These are phyloP conservation scores for Coracopsis vasa DNA, from an alignment of 2,113 vertebrate genomes.

Conservation along the genomic window DNA sequence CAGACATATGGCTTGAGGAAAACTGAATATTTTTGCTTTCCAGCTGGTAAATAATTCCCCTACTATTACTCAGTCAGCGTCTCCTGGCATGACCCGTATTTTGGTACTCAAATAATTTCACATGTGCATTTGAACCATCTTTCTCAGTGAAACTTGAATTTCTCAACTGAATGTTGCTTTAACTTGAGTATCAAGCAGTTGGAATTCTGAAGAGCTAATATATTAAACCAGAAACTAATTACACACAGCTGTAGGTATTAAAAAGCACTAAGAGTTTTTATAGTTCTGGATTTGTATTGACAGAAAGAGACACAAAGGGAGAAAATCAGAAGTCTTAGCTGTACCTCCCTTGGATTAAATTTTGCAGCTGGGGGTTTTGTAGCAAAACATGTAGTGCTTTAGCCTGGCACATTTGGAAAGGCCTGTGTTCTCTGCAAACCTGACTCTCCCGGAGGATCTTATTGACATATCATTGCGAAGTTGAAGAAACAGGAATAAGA, in stretches of 20 bases:
- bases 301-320: neutral
- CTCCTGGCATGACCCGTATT: neutral
- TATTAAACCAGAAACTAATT: conserved; percentile 35
- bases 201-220: neutral
- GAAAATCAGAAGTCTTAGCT: conserved; percentile 5
- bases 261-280: conserved; percentile 36
- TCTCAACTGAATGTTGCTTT: neutral
- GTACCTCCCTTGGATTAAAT: conserved; percentile 40
- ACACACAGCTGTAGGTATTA: conserved; percentile 14
- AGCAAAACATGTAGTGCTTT: neutral
- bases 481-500: conserved; percentile 37
- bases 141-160: neutral
- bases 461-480: neutral
- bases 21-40: neutral
- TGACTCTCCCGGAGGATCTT: conserved; percentile 17
- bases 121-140: neutral
- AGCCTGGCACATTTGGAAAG: neutral
- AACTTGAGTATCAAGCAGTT: neutral
- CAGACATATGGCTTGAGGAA: neutral
- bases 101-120: neutral
- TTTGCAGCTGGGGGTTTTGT: neutral
- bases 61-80: neutral
- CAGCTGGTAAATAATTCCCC: neutral
- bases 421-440: conserved; percentile 7
- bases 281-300: neutral